Conservation (phyloP, 2,888 invertebrate species). For the Eupithecia insigniata region DNA sequence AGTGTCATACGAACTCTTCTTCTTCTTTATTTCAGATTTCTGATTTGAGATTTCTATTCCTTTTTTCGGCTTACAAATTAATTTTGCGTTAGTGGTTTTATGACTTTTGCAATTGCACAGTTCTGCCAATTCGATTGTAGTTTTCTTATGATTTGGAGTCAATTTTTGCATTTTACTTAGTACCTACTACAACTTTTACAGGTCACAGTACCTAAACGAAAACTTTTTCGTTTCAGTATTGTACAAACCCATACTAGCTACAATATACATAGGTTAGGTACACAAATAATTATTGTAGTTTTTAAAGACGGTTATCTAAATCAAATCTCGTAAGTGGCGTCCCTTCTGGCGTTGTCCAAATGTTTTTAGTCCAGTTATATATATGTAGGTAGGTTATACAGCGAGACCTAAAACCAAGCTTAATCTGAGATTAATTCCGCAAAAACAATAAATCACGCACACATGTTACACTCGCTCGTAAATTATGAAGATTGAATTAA, state of each 20-base stretch:
- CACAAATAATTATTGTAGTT: too few species aligned
- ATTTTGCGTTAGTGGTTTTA: too few species aligned
- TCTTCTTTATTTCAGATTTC: too few species aligned
- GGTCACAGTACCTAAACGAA: background rate
- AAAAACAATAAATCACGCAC: constrained; percentile 78
- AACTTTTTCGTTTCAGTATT: background rate
- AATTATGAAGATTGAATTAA: constrained; percentile 84
- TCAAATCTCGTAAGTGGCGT: background rate
- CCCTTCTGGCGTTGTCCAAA: background rate
- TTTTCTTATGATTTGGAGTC: background rate
- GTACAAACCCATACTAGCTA: background rate
- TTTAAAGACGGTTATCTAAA: background rate
- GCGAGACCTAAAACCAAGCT: constrained; percentile 32
- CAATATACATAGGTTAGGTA: too few species aligned
- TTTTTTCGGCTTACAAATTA: too few species aligned
- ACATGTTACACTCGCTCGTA: constrained; percentile 74
- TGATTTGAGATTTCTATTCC: too few species aligned
- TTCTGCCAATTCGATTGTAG: background rate
- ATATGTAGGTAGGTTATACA: background rate
- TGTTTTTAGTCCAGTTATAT: background rate
- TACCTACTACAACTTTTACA: background rate
- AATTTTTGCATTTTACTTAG: background rate
- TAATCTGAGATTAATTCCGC: constrained; percentile 64
- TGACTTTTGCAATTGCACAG: background rate
- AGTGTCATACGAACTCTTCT: too few species aligned